Evolutionary conservation across 2,888 invertebrate genomes (phyloP).

Genomic region (Spodoptera picta): DNA sequence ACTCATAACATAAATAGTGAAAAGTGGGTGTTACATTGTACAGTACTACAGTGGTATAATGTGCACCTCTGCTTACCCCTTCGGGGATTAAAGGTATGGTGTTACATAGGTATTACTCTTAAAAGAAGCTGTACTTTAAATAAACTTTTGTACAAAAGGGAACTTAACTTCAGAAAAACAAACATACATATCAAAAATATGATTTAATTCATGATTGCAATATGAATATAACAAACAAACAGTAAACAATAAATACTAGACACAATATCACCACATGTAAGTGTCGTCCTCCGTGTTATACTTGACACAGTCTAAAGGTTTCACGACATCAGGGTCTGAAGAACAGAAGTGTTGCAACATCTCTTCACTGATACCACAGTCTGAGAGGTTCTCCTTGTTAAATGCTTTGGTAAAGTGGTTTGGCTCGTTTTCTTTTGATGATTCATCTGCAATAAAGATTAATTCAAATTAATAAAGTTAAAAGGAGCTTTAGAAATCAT

Average conservation of each 20-base stretch:
- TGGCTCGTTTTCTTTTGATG: conserved; percentile 83
- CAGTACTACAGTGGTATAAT: too few species aligned
- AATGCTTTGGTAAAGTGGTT: conserved; percentile 90
- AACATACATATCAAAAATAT: conserved; percentile 55
- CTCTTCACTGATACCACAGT: conserved; percentile 92
- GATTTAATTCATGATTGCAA: conserved; percentile 66
- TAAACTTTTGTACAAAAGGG: too few species aligned
- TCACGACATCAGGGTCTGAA: conserved; percentile 84
- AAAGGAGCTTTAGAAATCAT: too few species aligned
- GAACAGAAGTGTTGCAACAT: conserved; percentile 91
- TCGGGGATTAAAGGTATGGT: too few species aligned
- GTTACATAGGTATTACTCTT: too few species aligned
- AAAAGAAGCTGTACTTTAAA: too few species aligned
- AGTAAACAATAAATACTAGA: conserved; percentile 25
- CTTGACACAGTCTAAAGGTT: conserved; percentile 90
- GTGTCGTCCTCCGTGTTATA: conserved; percentile 89
- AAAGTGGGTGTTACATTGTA: too few species aligned
- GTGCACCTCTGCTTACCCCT: too few species aligned
- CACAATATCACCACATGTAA: conserved; percentile 82
- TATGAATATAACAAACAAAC: conserved; percentile 48
- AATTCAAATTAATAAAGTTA: too few species aligned
- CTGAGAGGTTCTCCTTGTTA: conserved; percentile 95
- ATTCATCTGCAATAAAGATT: conserved; percentile 76
- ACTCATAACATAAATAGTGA: too few species aligned
- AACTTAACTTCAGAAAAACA: conserved; percentile 18